Percentiles rank a stretch among this genome's conserved stretches.
Evolutionary conservation across 2,113 vertebrate genomes (phyloP).

Genomic region (Myotis brandtii): DNA sequence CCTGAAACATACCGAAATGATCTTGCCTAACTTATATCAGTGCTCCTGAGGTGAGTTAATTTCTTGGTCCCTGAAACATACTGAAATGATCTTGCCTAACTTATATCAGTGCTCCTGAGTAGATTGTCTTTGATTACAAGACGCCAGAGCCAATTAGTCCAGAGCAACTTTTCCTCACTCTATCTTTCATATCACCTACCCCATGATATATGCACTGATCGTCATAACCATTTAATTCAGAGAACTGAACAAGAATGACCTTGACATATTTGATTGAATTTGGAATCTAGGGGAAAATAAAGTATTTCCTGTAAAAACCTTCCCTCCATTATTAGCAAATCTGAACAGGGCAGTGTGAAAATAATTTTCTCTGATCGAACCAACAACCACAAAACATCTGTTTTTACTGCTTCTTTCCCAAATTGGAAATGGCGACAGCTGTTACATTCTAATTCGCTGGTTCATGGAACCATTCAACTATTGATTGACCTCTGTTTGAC

Average conservation of each 20-base stretch:
- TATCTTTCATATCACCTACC: background rate
- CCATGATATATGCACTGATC: background rate
- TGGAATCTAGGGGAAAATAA: conserved; percentile 31
- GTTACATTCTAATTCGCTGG: conserved; percentile 19
- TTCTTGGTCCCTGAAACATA: background rate
- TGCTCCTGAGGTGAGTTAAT: background rate
- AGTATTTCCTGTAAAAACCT: conserved; percentile 4
- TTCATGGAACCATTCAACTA: conserved; percentile 15
- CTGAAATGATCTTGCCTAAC: background rate
- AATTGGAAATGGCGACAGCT: conserved; percentile 25
- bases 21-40: background rate
- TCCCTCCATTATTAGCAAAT: background rate
- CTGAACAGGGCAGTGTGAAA: conserved; percentile 10
- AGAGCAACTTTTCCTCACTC: background rate
- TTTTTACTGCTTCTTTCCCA: conserved; percentile 41
- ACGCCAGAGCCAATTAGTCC: background rate
- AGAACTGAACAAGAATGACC: background rate
- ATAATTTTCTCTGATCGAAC: conserved; percentile 39
- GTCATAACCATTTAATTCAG: background rate
- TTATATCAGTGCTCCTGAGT: background rate
- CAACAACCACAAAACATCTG: conserved; percentile 47
- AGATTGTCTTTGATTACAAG: background rate
- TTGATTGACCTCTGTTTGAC: conserved; percentile 39
- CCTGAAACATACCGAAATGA: background rate
- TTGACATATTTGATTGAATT: background rate